Evolutionary conservation across 2,113 vertebrate genomes (phyloP).

Genomic region (Gallinago undulata): DNA sequence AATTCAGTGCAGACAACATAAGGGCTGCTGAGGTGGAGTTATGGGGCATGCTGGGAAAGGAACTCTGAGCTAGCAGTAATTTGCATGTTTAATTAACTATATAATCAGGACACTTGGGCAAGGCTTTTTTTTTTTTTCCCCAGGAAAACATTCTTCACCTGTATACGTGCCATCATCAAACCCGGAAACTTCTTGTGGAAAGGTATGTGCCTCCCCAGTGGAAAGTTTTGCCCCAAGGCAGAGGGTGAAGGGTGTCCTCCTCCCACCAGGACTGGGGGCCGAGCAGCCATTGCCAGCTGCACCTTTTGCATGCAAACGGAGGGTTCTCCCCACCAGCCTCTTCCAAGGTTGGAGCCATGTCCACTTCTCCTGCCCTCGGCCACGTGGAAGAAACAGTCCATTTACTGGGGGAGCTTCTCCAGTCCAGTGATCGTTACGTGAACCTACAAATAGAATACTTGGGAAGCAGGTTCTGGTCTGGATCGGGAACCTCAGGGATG

Average conservation of each 20-base stretch:
- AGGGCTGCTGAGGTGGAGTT: slow-evolving; percentile 23
- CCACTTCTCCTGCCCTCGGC: not conserved
- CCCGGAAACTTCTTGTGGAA: not conserved
- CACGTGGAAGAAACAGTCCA: not conserved
- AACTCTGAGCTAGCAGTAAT: slow-evolving; percentile 40
- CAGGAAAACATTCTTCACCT: slow-evolving; percentile 24
- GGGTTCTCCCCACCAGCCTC: not conserved
- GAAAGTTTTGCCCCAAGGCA: not conserved
- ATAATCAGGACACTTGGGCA: slow-evolving; percentile 40
- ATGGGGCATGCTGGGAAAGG: not conserved
- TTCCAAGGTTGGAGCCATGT: not conserved
- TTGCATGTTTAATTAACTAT: slow-evolving; percentile 55
- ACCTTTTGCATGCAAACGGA: not conserved
- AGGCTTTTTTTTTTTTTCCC: not conserved
- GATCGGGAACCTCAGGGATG: not conserved
- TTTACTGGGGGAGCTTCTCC: not conserved
- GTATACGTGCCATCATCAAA: not conserved
- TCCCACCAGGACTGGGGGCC: not conserved
- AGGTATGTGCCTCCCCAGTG: not conserved
- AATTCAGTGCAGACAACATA: not conserved
- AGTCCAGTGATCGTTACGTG: not conserved
- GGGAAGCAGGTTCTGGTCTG: fast-evolving
- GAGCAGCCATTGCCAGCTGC: not conserved
- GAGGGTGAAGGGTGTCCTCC: fast-evolving
- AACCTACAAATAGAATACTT: not conserved